Evolutionary conservation across 1,140 invertebrate species (phyloP), one percentile per base, ranked within the genome.

Genomic region (Drosophila guanche): DNA sequence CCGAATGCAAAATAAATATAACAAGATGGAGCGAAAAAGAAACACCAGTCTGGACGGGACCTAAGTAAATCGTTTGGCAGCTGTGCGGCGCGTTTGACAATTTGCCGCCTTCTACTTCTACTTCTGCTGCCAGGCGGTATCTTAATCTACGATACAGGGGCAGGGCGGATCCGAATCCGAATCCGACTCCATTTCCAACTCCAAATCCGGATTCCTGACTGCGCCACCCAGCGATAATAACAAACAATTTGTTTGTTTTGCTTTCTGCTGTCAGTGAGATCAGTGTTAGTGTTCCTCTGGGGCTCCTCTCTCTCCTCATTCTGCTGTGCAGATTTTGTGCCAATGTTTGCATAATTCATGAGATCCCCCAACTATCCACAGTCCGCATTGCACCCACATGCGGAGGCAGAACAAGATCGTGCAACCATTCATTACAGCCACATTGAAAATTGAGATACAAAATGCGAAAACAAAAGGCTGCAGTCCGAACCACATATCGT

Each of bases 161-260:
- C 27, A 27, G 12, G 42, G 29, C 50, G 23, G 8, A 47, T 67
- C 45, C 50, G 10, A 40, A n/a, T 37, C 29, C 23, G 47, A 45
- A 27, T 50, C 53, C 42, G 23, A 47, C 45, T 47, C 14, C 10
- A 10, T 23, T 27, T 55, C 40, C 40, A 5, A 29, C 27, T 0
- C 27, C 27, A 29, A 29, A 29, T 29, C 47, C 40, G 60, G 59
- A 63, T 71, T 72, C 43, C 48, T 72, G 51, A 43, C 52, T 71
- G 37, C 37, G 67, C 69, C 69, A 72, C 69, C 67, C 69, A 72
- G 57, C 69, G 57, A 61, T 61, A 71, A 71, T 61, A 72, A 72
- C 69, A 72, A 72, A 72, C 69, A 72, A 72, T 72, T 72, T 72
- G 69, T 72, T 68, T 70, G 67, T 70, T 73, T 61, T 47, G 50